Conservation (phyloP, 2,797 vertebrate genomes). For the Rhinogobio ventralis region DNA sequence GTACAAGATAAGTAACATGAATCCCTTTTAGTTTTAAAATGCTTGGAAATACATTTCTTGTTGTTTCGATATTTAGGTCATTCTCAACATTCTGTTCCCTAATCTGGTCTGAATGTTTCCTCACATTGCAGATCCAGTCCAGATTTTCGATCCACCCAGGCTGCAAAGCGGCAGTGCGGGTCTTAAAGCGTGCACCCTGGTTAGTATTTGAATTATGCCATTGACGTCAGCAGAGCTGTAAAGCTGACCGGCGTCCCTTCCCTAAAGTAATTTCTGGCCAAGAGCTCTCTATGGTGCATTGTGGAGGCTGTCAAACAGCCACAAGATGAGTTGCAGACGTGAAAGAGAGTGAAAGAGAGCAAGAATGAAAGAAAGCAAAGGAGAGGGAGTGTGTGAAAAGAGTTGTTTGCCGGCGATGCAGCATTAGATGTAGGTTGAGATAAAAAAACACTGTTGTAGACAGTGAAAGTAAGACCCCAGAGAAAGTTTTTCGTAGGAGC, state of each 20-base stretch:
- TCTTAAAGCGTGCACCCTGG: conserved; percentile 90
- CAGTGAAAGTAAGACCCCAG: not conserved
- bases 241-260: conserved; percentile 90
- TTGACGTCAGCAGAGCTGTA: conserved; percentile 99
- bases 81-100: not conserved
- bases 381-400: conserved; percentile 35
- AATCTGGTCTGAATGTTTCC: not conserved
- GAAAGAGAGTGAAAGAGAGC: conserved; percentile 58
- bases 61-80: not conserved
- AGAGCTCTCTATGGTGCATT: conserved; percentile 82
- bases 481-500: not conserved
- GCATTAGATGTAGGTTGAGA: conserved; percentile 51
- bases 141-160: conserved; percentile 67
- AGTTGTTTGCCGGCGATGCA: conserved; percentile 30
- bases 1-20: not conserved
- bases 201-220: conserved; percentile 99
- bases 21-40: not conserved
- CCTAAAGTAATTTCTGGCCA: conserved; percentile 84
- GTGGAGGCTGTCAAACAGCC: conserved; percentile 87
- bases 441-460: conserved; percentile 3
- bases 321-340: conserved; percentile 67
- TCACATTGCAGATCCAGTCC: conserved; percentile 63
- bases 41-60: not conserved
- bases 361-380: conserved; percentile 14
- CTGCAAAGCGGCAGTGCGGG: conserved; percentile 70